These are phyloP conservation scores for Chionoecetes opilio DNA, from an alignment of 1,140 invertebrate genomes.

Conservation along the genomic window DNA sequence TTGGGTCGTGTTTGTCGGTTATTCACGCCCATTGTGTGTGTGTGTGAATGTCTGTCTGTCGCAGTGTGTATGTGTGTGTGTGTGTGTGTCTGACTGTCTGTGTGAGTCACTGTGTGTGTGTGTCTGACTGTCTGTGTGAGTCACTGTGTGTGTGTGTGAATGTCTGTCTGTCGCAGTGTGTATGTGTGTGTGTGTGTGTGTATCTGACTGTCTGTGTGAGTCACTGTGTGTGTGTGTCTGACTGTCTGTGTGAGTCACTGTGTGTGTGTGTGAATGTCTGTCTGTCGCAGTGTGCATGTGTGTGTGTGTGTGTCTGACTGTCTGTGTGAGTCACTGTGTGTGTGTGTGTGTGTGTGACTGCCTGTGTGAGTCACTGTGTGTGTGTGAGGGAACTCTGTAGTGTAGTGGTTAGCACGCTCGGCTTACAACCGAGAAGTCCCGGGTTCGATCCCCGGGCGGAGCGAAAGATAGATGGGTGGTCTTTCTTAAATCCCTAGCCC, in stretches of 20 bases:
- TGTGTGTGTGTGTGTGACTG: not conserved
- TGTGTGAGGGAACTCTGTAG: too few species aligned
- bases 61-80: not conserved
- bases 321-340: not conserved
- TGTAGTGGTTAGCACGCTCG: too few species aligned
- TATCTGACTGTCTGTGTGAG: not conserved
- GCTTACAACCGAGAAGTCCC: too few species aligned
- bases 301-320: not conserved
- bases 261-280: not conserved
- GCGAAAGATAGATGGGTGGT: too few species aligned
- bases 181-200: not conserved
- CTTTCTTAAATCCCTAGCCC: too few species aligned
- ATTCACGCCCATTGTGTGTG: slow-evolving; percentile 7
- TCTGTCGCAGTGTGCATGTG: too few species aligned
- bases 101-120: not conserved
- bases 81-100: not conserved
- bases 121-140: not conserved
- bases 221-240: not conserved
- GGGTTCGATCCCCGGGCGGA: too few species aligned
- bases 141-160: not conserved
- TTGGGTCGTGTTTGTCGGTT: not conserved
- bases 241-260: not conserved
- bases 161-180: not conserved
- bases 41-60: not conserved
- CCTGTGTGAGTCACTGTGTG: not conserved